Evolutionary conservation across 2,888 invertebrate species (phyloP).

Genomic region (Agriotes lineatus): DNA sequence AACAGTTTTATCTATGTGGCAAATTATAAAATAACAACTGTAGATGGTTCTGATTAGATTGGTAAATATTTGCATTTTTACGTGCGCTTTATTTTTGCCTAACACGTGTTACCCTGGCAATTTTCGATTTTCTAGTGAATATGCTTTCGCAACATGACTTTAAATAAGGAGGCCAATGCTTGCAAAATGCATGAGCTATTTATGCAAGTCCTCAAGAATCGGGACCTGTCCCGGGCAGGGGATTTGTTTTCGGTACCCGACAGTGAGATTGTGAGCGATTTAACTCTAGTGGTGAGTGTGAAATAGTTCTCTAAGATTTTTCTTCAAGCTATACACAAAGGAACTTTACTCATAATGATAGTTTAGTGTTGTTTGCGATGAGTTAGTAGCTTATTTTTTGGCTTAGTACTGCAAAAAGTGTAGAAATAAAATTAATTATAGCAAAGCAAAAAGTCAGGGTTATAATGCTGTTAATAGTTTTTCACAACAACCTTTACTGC

Average conservation of each 20-base stretch:
- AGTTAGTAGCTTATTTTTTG: too few relatives aligned
- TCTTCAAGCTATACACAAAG: too few relatives aligned
- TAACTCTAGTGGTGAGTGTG: conserved; percentile 82
- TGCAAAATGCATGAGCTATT: conserved; percentile 90
- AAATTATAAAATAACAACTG: conserved; percentile 30
- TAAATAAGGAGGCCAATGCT: conserved; percentile 37
- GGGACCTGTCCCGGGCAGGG: conserved; percentile 91
- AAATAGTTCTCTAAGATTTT: conserved; percentile 43
- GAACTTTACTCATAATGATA: too few relatives aligned
- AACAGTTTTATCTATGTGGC: conserved; percentile 48
- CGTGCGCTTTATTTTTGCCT: conserved; percentile 7
- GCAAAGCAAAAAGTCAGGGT: too few relatives aligned
- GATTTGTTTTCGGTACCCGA: conserved; percentile 92
- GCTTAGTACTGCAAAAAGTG: too few relatives aligned
- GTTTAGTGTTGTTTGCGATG: neutral
- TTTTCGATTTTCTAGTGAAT: conserved; percentile 22
- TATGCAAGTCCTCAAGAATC: conserved; percentile 88
- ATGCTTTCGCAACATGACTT: conserved; percentile 38
- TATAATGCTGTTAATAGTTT: too few relatives aligned
- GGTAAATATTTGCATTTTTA: conserved; percentile 30
- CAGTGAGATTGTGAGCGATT: conserved; percentile 85
- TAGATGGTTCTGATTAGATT: conserved; percentile 22
- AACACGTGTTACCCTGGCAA: neutral
- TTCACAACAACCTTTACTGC: neutral
- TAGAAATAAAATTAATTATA: too few relatives aligned